Percentiles rank a stretch among this genome's conserved stretches.
phyloP scores from a whole-genome alignment of 2,888 invertebrate genomes.

The Troilus luridus region DNA sequence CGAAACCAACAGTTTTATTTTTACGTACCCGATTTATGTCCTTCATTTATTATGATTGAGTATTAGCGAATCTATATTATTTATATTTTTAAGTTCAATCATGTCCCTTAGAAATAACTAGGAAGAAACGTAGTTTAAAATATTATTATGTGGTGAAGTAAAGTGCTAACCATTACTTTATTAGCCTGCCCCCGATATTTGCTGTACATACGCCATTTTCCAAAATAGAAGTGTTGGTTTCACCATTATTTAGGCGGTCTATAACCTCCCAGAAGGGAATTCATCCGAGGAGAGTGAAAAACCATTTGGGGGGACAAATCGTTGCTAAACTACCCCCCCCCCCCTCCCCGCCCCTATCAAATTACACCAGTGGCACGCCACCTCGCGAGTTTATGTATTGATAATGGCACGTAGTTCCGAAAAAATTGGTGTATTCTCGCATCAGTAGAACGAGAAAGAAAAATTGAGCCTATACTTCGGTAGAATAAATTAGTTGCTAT shows the following conservation, averaged over 20 bases:
- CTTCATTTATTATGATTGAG: too few relatives aligned
- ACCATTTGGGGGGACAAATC: constrained; percentile 10
- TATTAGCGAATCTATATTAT: too few relatives aligned
- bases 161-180: too few relatives aligned
- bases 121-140: too few relatives aligned
- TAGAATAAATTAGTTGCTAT: constrained; percentile 8
- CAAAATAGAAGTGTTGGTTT: neutral
- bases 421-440: constrained; percentile 1
- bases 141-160: too few relatives aligned
- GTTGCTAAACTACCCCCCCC: neutral
- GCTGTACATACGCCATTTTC: neutral
- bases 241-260: neutral
- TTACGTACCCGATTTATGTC: too few relatives aligned
- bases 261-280: neutral
- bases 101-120: too few relatives aligned
- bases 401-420: neutral
- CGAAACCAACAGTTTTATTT: too few relatives aligned
- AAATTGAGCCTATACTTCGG: neutral
- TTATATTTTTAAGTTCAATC: too few relatives aligned
- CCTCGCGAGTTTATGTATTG: neutral
- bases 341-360: too few relatives aligned
- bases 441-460: neutral
- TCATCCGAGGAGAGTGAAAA: neutral
- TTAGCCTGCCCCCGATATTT: too few relatives aligned
- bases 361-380: neutral